Evolutionary conservation across 1,140 invertebrate species (phyloP).

Genomic region (honey bee (Apis mellifera)): Amel_HAv3.1 CM009940.2:8749501-8750000

Average conservation of each 20-base stretch:
- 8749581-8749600: neutral
- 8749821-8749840: conserved; percentile 79
- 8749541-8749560: neutral
- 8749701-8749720: neutral
- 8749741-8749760: conserved; percentile 93
- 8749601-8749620: neutral
- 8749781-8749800: conserved; percentile 83
- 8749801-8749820: conserved; percentile 79
- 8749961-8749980: conserved; percentile 79
- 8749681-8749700: neutral
- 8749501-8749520: neutral
- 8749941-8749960: conserved; percentile 80
- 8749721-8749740: conserved; percentile 82
- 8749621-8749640: too few species aligned
- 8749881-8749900: conserved; percentile 83
- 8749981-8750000: conserved; percentile 81
- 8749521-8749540: neutral
- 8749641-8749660: neutral
- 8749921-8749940: conserved; percentile 80
- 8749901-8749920: conserved; percentile 82
- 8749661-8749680: neutral
- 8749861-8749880: conserved; percentile 82
- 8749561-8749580: neutral
- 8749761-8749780: conserved; percentile 95
- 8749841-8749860: conserved; percentile 82